Evolutionary conservation across 2,113 vertebrate genomes (phyloP), one percentile per base, ranked within the genome.

Genomic region (Austrofundulus limnaeus): DNA sequence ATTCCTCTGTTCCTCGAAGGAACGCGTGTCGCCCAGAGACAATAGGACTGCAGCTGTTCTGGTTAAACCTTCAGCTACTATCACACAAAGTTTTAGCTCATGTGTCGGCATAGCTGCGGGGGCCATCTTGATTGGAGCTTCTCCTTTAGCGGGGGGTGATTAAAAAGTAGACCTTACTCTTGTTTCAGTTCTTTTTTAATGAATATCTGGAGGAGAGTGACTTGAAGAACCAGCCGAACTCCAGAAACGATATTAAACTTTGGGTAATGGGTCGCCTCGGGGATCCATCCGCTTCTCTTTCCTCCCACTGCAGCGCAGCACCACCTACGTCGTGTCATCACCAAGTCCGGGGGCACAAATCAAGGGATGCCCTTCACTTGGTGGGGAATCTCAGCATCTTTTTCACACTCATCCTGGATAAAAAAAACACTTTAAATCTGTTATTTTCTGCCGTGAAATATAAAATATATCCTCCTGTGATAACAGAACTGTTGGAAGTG

Each of bases 251-350:
- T 69, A 77, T 79, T 74, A 72, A 85, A 79, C 72, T 70, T 79
- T 78, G 73, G 70, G 84, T 82, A 83, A 82, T 85, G 84, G 79
- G n/a, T 75, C 66, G 85, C 88, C 87, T 80, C 84, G 66, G 85
- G 88, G 86, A 70, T 82, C 66, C 49, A 67, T 82, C 80, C 74
- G 63, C 52, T 60, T 64, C 70, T 57, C 81, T 83, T 65, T 28
- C 3, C 24, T 31, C 17, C 17, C 37, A 16, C 34, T 7, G 2
- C n/a, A n/a, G n/a, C n/a, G 8, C 12, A 72, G 25, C 70, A 71
- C 68, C 77, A 65, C 55, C 67, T 53, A 45, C 80, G 78, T 85
- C 67, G 84, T 71, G 76, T 50, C 79, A 84, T 88, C 81, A 41
- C 72, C 46, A 59, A 81, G 58, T 80, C 37, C 14, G 75, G 76